Evolutionary conservation across 2,888 invertebrate genomes (phyloP), one percentile per base, ranked within the genome.

Genomic region (Eucriotettix oculatus): DNA sequence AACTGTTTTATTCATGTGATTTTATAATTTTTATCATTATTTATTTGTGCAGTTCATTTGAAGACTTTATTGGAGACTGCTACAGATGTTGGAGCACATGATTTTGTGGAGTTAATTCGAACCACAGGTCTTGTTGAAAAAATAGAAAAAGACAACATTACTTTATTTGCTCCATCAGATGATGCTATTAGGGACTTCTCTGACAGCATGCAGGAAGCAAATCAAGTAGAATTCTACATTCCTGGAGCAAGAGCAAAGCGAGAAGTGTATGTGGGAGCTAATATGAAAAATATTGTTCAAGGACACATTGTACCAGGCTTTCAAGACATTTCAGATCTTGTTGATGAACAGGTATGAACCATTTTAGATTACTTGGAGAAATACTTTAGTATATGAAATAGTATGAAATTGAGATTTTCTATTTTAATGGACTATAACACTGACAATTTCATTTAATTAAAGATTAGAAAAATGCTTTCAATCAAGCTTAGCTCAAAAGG

Each of bases 251-350:
- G 52, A 16, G 57, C 62, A 54, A 60, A 66, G 12, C 65, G 65
- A 53, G 63, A 64, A 16, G 60, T 63, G 53, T 67, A 67, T 52
- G 62, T 58, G 54, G 73, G 75, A 52, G 65, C 75, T 52, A 72
- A 76, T 1, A 72, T 78, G 54, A 74, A 74, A 61, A 75, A 79
- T 59, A 68, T 81, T 29, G 73, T 81, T 57, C 72, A 79, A 53
- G 77, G 79, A 64, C 85, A 85, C 67, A 74, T 82, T 59, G 76
- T 80, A 1, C 70, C 75, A 53, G 83, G 81, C 9, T 77, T 79
- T 64, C 67, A 79, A 16, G 77, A 77, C 65, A 73, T 82, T 59
- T 76, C 78, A 63, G 79, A 81, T 67, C 68, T 83, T 40, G 71
- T 74, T 16, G 83, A 85, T 71, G 78, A 82, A 71, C 75, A 79